A percentile compares a stretch with the other conserved stretches of the same genome.
Conservation (phyloP, 1,140 invertebrate species). For the Brachionus paranguensis region DNA sequence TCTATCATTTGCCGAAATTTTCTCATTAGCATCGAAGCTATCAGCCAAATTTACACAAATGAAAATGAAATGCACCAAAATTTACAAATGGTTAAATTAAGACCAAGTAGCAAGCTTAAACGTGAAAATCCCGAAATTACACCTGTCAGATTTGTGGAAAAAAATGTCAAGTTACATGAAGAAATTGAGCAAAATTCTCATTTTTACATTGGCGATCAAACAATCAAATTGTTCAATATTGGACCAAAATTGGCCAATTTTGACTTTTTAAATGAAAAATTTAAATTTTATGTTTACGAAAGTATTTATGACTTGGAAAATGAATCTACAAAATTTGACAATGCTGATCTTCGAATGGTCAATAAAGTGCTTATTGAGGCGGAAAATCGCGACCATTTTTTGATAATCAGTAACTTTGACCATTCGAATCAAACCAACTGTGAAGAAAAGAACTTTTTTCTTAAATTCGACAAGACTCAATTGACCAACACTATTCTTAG, state of each 20-base stretch:
- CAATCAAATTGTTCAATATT: neutral
- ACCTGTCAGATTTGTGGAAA: neutral
- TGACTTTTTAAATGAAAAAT: neutral
- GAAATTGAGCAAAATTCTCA: neutral
- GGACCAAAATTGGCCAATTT: neutral
- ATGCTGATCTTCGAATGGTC: neutral
- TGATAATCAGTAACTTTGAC: neutral
- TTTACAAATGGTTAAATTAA: neutral
- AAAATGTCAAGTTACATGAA: neutral
- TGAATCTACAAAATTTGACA: neutral
- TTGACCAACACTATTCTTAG: neutral
- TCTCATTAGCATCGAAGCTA: neutral
- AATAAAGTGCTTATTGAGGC: neutral
- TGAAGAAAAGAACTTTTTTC: neutral
- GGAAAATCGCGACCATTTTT: neutral
- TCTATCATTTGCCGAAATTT: neutral
- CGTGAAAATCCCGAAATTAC: neutral
- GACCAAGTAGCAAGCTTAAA: neutral
- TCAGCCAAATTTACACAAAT: neutral
- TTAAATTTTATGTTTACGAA: conserved; percentile 3
- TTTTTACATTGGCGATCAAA: neutral
- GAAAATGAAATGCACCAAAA: neutral
- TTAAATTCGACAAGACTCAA: neutral
- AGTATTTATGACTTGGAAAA: neutral
- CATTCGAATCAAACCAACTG: neutral